Evolutionary conservation across 2,888 invertebrate species (phyloP).

Genomic region (Aphidius colemani): DNA sequence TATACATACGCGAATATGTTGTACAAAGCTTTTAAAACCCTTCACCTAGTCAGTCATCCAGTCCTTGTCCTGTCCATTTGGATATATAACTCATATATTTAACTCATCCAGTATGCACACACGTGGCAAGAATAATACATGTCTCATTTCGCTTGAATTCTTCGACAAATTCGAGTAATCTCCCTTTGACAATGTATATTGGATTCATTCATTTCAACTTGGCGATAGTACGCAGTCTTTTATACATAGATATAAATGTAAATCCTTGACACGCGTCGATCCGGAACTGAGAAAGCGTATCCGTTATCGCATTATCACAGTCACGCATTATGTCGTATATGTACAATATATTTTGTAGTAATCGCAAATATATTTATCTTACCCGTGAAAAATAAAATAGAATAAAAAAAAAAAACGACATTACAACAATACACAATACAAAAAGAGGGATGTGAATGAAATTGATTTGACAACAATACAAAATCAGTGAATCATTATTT

Average conservation of each 20-base stretch:
- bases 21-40: slow-evolving; percentile 35
- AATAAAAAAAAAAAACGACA: too few species aligned
- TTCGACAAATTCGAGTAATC: slow-evolving; percentile 21
- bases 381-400: too few species aligned
- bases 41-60: slow-evolving; percentile 9
- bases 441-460: too few species aligned
- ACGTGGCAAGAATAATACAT: slow-evolving; percentile 36
- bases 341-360: too few species aligned
- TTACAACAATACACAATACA: too few species aligned
- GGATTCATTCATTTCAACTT: too few species aligned
- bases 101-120: slow-evolving; percentile 21
- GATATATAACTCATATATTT: slow-evolving; percentile 17
- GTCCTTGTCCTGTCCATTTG: not conserved
- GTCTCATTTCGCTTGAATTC: slow-evolving; percentile 28
- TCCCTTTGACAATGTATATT: not conserved
- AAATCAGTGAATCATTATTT: too few species aligned
- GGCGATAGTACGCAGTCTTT: too few species aligned
- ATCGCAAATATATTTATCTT: too few species aligned
- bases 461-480: too few species aligned
- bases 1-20: slow-evolving; percentile 28
- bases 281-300: not conserved
- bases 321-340: not conserved
- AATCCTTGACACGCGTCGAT: slow-evolving; percentile 9
- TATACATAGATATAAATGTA: too few species aligned
- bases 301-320: slow-evolving; percentile 4